Evolutionary conservation across 2,113 vertebrate genomes (phyloP), one percentile per base, ranked within the genome.

Genomic region (Phyllostomus discolor): DNA sequence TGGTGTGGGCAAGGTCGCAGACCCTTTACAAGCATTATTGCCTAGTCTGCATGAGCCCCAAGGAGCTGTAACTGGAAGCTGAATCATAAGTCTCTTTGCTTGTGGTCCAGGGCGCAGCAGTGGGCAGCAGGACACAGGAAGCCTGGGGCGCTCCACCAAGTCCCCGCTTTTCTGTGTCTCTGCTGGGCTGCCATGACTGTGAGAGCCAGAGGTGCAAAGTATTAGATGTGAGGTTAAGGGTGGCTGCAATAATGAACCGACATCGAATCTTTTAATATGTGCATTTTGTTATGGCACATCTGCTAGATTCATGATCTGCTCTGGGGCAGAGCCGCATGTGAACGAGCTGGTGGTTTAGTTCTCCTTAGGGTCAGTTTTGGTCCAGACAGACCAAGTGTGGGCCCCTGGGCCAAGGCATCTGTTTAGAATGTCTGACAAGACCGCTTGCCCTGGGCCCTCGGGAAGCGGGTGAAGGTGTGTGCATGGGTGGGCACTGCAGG

Each of bases 401-500:
- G 35, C 33, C 26, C 48, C 26, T 54, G 54, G 79, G 38, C 62
- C 66, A 59, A 48, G 20, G 7, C 59, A 38, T 50, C 82, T 78
- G 80, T 80, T 87, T 84, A 52, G 38, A 85, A 26, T 7, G 7
- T 50, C 35, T 81, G n/a, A 69, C 64, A 54, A 59, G 54, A 43
- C 43, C 31, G 4, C 86, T 28, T 48, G 38, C 41, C 81, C 57
- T 79, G 67, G 92, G 86, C 46, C n/a, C 64, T 24, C 2, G 17
- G 72, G 82, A 95, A 46, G 24, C 12, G 2, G 43, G 50, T 69
- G 76, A 59, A 57, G 17, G 2, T 17, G 0, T 73, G 11, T 48
- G 4, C 7, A 0, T 31, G 31, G 31, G 1, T 73, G 10, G 52
- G 12, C 43, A 10, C 33, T 10, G 5, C n/a, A 20, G 20, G 11